Evolutionary conservation across 2,797 vertebrate species (phyloP).

Genomic region (Loris lydekkerianus): DNA sequence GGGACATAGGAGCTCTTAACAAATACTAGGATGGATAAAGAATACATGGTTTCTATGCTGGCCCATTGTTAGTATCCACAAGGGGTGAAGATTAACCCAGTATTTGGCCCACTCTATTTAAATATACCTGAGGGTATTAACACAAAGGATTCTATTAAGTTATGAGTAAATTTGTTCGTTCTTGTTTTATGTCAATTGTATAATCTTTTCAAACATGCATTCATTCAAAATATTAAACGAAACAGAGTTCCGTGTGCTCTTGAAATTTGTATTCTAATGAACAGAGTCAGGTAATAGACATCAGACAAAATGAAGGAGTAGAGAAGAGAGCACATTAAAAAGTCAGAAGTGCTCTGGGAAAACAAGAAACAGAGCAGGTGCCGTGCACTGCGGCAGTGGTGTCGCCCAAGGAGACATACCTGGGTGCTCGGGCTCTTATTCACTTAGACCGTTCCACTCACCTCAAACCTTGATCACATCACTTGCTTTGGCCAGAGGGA

Average conservation of each 20-base stretch:
- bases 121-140: neutral
- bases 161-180: neutral
- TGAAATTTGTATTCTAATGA: neutral
- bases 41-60: neutral
- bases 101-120: neutral
- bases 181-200: neutral
- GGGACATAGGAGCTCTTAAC: neutral
- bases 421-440: neutral
- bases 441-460: neutral
- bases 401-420: neutral
- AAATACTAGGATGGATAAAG: neutral
- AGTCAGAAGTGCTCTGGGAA: neutral
- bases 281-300: neutral
- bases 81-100: neutral
- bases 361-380: neutral
- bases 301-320: neutral
- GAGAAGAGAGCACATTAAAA: neutral
- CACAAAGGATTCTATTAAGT: neutral
- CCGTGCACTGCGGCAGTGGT: neutral
- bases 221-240: slow-evolving; percentile 21
- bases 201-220: neutral
- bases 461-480: neutral
- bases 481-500: neutral
- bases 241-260: neutral
- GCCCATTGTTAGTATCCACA: too few species aligned